A percentile compares a stretch with the other conserved stretches of the same genome.
Conservation (phyloP, 2,888 invertebrate genomes). For the Eumacrocentrus americanus region DNA sequence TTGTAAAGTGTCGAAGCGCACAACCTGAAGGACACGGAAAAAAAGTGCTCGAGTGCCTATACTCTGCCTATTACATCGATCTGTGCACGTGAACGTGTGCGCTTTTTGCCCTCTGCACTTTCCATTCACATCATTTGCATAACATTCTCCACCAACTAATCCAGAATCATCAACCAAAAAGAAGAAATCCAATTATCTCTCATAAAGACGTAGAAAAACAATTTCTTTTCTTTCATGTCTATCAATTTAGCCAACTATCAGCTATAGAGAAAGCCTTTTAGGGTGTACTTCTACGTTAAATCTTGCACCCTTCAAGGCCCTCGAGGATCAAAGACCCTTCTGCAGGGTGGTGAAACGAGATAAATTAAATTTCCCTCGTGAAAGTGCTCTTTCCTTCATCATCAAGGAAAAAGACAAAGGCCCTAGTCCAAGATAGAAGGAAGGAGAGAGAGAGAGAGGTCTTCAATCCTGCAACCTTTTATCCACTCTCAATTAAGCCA, state of each 20-base stretch:
- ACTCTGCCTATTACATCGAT: not conserved
- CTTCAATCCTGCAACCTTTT: not conserved
- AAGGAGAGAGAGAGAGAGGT: constrained; percentile 12
- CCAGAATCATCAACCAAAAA: too few species aligned
- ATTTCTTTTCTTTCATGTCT: too few species aligned
- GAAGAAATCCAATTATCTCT: too few species aligned
- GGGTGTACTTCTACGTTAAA: not conserved
- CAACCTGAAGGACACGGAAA: constrained; percentile 8
- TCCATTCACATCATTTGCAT: too few species aligned
- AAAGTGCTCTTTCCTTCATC: constrained; percentile 13
- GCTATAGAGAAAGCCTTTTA: too few species aligned
- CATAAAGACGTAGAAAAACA: too few species aligned
- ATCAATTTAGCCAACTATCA: too few species aligned
- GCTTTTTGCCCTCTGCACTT: too few species aligned
- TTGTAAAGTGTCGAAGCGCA: constrained; percentile 8
- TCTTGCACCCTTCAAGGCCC: constrained; percentile 11
- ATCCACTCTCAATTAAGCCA: not conserved
- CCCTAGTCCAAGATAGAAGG: too few species aligned
- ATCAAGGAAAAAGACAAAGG: constrained; percentile 16
- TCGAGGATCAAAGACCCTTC: constrained; percentile 20
- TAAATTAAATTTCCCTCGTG: constrained; percentile 16
- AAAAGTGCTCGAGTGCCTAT: not conserved
- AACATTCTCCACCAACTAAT: too few species aligned
- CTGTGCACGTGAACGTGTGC: not conserved
- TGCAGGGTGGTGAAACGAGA: constrained; percentile 10